Conservation (phyloP, 2,888 invertebrate species). For the Hedychridium roseum region DNA sequence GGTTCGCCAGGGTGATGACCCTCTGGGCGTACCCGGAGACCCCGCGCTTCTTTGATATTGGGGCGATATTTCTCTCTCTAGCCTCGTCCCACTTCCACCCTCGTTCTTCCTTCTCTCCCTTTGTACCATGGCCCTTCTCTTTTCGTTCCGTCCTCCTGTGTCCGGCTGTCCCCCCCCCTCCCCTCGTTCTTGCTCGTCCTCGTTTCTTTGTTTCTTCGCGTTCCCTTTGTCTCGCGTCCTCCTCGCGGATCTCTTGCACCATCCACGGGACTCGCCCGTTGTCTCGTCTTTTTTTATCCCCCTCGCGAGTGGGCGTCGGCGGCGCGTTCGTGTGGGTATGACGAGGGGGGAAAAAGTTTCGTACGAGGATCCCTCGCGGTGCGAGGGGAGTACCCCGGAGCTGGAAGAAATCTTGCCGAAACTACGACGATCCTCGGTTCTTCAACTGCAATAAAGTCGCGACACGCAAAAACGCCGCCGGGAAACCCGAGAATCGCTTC, state of each 20-base stretch:
- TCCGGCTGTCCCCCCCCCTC: not conserved
- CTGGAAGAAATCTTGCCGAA: no score
- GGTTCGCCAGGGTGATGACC: conserved; percentile 37
- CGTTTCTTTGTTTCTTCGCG: conserved; percentile 4
- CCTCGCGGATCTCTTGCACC: conserved; percentile 2
- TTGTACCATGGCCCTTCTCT: not conserved
- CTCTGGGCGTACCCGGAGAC: conserved; percentile 35
- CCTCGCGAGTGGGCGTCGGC: conserved; percentile 19
- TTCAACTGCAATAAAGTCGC: no score
- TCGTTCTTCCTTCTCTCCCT: conserved; percentile 3
- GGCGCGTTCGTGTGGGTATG: conserved; percentile 16
- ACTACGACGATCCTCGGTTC: no score
- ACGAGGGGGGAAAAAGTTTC: conserved; percentile 8
- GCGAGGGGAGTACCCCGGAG: no score
- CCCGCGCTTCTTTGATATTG: conserved; percentile 35
- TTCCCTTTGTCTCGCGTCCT: not conserved
- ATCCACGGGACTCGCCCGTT: not conserved
- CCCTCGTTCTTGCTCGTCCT: not conserved
- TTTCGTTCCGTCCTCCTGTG: no score
- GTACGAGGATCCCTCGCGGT: conserved; percentile 17
- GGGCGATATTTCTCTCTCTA: conserved; percentile 15
- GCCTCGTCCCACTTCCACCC: conserved; percentile 4
- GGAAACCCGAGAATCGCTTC: no score
- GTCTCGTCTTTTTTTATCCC: conserved; percentile 16
- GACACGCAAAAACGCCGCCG: no score